These are phyloP conservation scores for Radopholus similis DNA, from an alignment of 1,140 invertebrate genomes.

Conservation along the genomic window DNA sequence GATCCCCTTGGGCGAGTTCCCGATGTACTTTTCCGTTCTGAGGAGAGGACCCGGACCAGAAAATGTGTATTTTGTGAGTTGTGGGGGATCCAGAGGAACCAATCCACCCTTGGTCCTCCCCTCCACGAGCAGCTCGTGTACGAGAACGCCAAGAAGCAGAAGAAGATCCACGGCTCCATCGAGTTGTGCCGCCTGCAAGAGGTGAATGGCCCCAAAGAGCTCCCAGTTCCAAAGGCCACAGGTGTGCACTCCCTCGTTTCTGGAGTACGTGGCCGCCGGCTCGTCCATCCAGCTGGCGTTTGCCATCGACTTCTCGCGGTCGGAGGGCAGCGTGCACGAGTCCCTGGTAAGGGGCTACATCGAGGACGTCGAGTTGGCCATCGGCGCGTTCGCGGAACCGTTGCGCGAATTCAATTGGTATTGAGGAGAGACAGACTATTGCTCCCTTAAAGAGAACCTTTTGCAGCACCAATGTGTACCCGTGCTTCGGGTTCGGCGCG, in stretches of 20 bases:
- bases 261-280: slow-evolving; percentile 47
- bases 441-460: not conserved
- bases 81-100: not conserved
- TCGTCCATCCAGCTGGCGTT: slow-evolving; percentile 45
- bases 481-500: slow-evolving; percentile 54
- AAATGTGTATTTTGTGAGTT: slow-evolving; percentile 45
- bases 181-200: slow-evolving; percentile 32
- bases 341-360: slow-evolving; percentile 34
- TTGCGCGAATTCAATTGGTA: slow-evolving; percentile 39
- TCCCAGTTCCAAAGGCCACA: not conserved
- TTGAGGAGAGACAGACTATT: not conserved
- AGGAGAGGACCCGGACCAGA: slow-evolving; percentile 22
- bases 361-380: slow-evolving; percentile 47
- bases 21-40: slow-evolving; percentile 34
- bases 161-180: slow-evolving; percentile 45
- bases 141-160: slow-evolving; percentile 36
- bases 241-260: slow-evolving; percentile 37
- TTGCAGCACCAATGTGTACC: slow-evolving; percentile 41
- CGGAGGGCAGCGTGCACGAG: slow-evolving; percentile 31
- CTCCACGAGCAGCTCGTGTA: slow-evolving; percentile 30
- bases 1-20: slow-evolving; percentile 22
- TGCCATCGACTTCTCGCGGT: slow-evolving; percentile 51
- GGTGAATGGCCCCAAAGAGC: not conserved
- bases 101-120: not conserved
- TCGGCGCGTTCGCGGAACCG: slow-evolving; percentile 41